phyloP scores from a whole-genome alignment of 2,113 vertebrate genomes.

The Lota lota region DNA sequence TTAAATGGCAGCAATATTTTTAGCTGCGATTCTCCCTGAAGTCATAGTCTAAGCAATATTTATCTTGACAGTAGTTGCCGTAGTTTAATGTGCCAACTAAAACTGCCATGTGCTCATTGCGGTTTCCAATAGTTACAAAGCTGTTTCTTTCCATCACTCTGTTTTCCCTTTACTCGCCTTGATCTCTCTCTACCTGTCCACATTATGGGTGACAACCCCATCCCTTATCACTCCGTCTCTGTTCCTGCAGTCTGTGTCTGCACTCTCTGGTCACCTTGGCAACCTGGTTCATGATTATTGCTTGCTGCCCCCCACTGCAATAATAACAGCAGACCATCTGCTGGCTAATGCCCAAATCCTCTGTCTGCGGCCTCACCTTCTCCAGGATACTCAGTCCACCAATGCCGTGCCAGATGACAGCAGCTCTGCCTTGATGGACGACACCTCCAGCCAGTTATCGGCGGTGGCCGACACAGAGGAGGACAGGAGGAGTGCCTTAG shows the following conservation, averaged over 20 bases:
- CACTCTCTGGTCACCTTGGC: constrained; percentile 55
- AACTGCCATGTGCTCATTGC: no score
- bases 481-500: constrained; percentile 80
- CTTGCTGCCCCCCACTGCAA: constrained; percentile 36
- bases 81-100: no score
- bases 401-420: constrained; percentile 66
- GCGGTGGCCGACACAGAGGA: constrained; percentile 77
- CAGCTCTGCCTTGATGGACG: constrained; percentile 71
- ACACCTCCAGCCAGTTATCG: constrained; percentile 76
- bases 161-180: constrained; percentile 5
- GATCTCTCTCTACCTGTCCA: constrained; percentile 26
- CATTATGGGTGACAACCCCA: constrained; percentile 48
- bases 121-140: neutral
- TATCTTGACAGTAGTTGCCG: no score
- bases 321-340: constrained; percentile 13
- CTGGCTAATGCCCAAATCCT: constrained; percentile 35
- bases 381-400: constrained; percentile 66
- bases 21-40: no score
- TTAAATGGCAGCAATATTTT: no score
- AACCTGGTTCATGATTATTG: constrained; percentile 56
- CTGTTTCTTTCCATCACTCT: constrained; percentile 18
- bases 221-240: constrained; percentile 58
- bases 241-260: constrained; percentile 29
- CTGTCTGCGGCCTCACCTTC: constrained; percentile 24
- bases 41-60: no score